Conservation (phyloP, 2,113 vertebrate genomes). For the Macrotus californicus region DNA sequence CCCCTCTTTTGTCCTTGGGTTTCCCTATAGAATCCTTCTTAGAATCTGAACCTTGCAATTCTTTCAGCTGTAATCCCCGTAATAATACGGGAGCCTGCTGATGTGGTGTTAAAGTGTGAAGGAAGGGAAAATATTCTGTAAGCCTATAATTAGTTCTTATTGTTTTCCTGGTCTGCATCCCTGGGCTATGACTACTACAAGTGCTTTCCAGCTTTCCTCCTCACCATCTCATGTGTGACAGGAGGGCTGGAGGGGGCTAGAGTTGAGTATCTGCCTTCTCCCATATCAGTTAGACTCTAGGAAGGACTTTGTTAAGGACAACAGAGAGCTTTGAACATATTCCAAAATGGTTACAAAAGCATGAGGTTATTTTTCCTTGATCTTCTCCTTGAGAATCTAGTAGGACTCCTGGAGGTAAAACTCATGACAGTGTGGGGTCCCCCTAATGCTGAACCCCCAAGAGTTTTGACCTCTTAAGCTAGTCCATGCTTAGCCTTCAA, state of each 20-base stretch:
- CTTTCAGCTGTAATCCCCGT: too few species aligned
- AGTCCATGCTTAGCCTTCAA: neutral
- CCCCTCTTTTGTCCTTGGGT: neutral
- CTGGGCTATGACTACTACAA: neutral
- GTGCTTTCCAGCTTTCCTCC: neutral
- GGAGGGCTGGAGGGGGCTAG: neutral
- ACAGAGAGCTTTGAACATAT: neutral
- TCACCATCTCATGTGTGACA: neutral
- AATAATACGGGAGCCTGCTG: neutral
- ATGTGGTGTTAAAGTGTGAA: neutral
- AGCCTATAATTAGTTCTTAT: neutral
- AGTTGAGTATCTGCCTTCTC: neutral
- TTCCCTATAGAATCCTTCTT: neutral
- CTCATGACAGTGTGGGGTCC: too few species aligned
- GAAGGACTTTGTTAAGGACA: neutral
- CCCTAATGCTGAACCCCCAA: neutral
- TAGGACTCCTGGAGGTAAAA: neutral
- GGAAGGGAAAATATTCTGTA: neutral
- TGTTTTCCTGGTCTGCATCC: neutral
- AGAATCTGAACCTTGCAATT: neutral
- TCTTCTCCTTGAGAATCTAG: neutral
- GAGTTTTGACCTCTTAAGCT: neutral
- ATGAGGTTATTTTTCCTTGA: neutral
- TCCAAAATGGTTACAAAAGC: neutral
- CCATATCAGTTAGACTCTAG: neutral